Percentiles rank a stretch among this genome's conserved stretches.
phyloP scores from a whole-genome alignment of 2,888 invertebrate species.

The Eubasilissa splendida region DNA sequence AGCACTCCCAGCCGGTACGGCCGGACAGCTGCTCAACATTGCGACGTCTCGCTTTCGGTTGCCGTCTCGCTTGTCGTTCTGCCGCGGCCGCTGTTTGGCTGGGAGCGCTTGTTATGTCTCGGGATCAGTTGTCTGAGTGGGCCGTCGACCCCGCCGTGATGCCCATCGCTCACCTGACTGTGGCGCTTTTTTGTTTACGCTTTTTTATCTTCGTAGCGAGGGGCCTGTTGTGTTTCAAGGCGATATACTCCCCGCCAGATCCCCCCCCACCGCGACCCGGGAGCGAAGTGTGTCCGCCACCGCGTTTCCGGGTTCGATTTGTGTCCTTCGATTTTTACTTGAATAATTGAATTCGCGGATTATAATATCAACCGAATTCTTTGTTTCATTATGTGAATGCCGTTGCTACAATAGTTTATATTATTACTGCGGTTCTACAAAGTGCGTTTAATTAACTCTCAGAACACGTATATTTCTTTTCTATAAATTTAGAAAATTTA shows the following conservation, averaged over 20 bases:
- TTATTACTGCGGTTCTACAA: too few relatives aligned
- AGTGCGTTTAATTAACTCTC: too few relatives aligned
- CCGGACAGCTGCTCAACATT: background rate
- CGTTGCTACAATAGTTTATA: too few relatives aligned
- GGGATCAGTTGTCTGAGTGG: slow-evolving; percentile 37
- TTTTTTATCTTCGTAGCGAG: slow-evolving; percentile 39
- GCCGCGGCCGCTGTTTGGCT: background rate
- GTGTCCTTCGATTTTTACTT: background rate
- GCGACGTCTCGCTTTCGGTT: slow-evolving; percentile 27
- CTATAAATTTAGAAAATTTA: too few relatives aligned
- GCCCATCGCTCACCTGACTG: slow-evolving; percentile 35
- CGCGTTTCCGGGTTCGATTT: slow-evolving; percentile 34
- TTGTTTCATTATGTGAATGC: too few relatives aligned
- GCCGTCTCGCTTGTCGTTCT: background rate
- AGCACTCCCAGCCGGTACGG: too few relatives aligned
- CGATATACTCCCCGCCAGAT: slow-evolving; percentile 19
- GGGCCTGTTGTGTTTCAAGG: slow-evolving; percentile 24
- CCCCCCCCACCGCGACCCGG: background rate
- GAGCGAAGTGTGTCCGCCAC: background rate
- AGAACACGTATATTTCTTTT: too few relatives aligned
- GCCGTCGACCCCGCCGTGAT: slow-evolving; percentile 39
- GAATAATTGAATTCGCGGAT: too few relatives aligned
- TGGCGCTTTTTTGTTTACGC: slow-evolving; percentile 47
- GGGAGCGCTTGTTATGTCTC: slow-evolving; percentile 37
- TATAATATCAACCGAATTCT: too few relatives aligned